Conservation (phyloP, 2,797 vertebrate genomes). For the Alfaro cultratus region DNA sequence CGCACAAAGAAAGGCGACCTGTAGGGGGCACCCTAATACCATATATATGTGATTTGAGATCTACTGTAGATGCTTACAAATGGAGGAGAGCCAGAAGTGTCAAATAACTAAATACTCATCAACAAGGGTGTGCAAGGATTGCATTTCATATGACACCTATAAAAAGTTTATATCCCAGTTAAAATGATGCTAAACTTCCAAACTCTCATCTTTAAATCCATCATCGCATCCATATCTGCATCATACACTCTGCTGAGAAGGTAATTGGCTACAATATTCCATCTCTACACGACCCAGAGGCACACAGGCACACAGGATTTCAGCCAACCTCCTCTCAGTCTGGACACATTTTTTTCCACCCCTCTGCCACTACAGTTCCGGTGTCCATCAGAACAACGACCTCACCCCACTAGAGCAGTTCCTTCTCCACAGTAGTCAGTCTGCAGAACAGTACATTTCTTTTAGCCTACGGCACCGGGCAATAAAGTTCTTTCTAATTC, state of each 20-base stretch:
- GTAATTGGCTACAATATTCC: background rate
- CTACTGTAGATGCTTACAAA: background rate
- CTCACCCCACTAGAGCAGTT: background rate
- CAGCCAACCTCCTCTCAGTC: background rate
- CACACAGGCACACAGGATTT: background rate
- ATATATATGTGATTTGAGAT: constrained; percentile 20
- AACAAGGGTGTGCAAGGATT: background rate
- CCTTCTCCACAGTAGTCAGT: too few relatives aligned
- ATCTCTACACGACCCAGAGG: background rate
- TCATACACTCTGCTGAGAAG: background rate
- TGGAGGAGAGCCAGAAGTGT: background rate
- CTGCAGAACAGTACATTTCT: background rate
- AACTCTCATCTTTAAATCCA: background rate
- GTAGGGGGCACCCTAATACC: constrained; percentile 65
- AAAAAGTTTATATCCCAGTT: background rate
- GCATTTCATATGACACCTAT: background rate
- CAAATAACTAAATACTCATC: background rate
- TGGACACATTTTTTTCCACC: background rate
- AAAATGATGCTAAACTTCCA: background rate
- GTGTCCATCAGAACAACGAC: background rate
- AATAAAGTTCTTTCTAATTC: background rate
- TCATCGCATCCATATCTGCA: background rate
- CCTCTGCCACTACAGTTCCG: background rate
- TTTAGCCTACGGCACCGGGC: background rate
- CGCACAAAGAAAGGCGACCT: constrained; percentile 5